A percentile compares a stretch with the other conserved stretches of the same genome.
These are phyloP conservation scores for Smutsia temminckii DNA, from an alignment of 2,797 vertebrate species.

Conservation along the genomic window DNA sequence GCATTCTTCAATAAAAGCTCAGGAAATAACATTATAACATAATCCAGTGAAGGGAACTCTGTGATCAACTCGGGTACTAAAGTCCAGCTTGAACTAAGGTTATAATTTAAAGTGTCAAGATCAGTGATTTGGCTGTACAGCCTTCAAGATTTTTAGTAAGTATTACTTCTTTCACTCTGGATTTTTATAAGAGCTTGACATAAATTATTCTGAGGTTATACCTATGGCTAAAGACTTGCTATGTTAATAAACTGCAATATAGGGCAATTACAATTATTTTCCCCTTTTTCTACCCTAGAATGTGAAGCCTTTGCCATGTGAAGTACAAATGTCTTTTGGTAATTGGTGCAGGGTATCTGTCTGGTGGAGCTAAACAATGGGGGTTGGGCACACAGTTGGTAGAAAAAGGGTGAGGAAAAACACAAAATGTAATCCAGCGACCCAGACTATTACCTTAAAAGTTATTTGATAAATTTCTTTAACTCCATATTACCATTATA, in stretches of 20 bases:
- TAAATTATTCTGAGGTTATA: background rate
- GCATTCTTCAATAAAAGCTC: background rate
- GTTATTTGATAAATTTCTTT: background rate
- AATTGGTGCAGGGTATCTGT: background rate
- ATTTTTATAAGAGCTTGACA: background rate
- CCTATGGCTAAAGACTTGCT: background rate
- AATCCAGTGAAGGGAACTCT: background rate
- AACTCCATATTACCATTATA: background rate
- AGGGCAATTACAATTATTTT: background rate
- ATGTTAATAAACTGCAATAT: background rate
- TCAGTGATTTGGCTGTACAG: background rate
- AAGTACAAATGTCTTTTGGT: background rate
- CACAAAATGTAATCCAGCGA: background rate
- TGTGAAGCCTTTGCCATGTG: background rate
- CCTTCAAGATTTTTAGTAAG: background rate
- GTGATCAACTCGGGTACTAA: background rate
- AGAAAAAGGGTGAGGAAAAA: background rate
- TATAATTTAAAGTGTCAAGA: background rate
- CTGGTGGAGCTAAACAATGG: background rate
- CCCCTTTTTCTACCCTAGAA: background rate
- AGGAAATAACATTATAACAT: background rate
- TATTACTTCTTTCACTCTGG: background rate
- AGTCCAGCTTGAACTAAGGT: background rate
- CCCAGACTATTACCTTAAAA: background rate
- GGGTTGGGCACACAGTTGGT: no score